Percentiles rank a stretch among this genome's conserved stretches.
Conservation (phyloP, 2,888 invertebrate species). For the Megalurothrips usitatus region DNA sequence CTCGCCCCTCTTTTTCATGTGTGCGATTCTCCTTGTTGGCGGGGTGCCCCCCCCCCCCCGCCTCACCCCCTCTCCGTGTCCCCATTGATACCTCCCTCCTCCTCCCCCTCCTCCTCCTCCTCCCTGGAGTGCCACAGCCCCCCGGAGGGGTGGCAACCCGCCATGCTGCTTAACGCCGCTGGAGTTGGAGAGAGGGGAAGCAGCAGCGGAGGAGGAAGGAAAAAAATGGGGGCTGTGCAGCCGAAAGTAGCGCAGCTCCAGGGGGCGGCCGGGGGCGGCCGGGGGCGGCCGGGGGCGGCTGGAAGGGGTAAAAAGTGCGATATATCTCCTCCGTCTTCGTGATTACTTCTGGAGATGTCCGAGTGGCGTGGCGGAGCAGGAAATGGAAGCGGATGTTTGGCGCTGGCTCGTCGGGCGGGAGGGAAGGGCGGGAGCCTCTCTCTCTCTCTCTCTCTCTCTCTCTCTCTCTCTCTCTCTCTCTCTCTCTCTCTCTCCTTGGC, state of each 20-base stretch:
- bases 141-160: slow-evolving; percentile 1
- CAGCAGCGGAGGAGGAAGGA: not conserved
- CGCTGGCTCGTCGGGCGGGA: too few relatives aligned
- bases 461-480: too few relatives aligned
- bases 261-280: not conserved
- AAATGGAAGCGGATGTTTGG: too few relatives aligned
- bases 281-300: not conserved
- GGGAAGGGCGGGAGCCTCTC: too few relatives aligned
- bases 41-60: not conserved
- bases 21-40: not conserved
- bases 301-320: not conserved
- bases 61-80: not conserved
- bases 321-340: slow-evolving; percentile 4
- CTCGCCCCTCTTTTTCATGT: not conserved
- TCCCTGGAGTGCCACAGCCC: not conserved
- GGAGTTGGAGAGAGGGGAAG: not conserved
- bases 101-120: not conserved
- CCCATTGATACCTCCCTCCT: not conserved
- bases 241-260: not conserved
- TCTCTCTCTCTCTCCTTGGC: too few relatives aligned
- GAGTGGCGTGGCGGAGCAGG: not conserved
- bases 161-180: not conserved
- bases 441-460: too few relatives aligned
- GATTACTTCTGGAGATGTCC: slow-evolving; percentile 20
- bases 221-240: not conserved